Conservation (phyloP, 2,797 vertebrate species). For the Moxostoma hubbsi region DNA sequence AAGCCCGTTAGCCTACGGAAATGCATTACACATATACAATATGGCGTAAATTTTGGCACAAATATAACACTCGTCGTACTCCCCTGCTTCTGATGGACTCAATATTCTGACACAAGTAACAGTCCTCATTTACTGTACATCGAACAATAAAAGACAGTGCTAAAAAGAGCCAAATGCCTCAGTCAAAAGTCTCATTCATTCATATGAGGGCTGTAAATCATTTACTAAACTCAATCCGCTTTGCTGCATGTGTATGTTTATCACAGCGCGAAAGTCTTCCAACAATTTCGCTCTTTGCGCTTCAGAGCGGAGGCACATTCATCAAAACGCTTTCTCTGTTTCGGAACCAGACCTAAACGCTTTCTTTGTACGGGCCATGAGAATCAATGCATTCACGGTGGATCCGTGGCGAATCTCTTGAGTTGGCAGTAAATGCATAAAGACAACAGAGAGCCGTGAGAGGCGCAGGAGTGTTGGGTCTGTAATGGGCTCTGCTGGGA, state of each 20-base stretch:
- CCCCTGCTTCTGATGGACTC: not conserved
- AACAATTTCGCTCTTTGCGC: not conserved
- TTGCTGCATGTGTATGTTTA: constrained; percentile 58
- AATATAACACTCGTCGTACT: not conserved
- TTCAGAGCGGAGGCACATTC: not conserved
- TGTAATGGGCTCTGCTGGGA: constrained; percentile 48
- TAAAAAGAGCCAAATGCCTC: constrained; percentile 10
- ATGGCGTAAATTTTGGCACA: too few relatives aligned
- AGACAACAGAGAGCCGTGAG: constrained; percentile 60
- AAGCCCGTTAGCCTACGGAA: too few relatives aligned
- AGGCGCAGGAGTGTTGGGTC: constrained; percentile 25
- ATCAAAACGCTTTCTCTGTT: not conserved
- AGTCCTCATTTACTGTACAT: too few relatives aligned
- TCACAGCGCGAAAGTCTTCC: not conserved
- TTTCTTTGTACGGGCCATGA: constrained; percentile 6
- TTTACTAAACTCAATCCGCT: constrained; percentile 60
- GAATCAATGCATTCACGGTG: constrained; percentile 71
- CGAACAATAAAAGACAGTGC: not conserved
- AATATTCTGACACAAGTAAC: not conserved
- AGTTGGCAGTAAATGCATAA: constrained; percentile 72
- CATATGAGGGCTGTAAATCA: constrained; percentile 70
- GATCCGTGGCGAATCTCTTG: constrained; percentile 74
- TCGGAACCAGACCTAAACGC: constrained; percentile 38
- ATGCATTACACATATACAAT: too few relatives aligned
- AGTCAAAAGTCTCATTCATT: constrained; percentile 40